A percentile compares a stretch with the other conserved stretches of the same genome.
Conservation (phyloP, 2,888 invertebrate genomes). For the Thereva unica region DNA sequence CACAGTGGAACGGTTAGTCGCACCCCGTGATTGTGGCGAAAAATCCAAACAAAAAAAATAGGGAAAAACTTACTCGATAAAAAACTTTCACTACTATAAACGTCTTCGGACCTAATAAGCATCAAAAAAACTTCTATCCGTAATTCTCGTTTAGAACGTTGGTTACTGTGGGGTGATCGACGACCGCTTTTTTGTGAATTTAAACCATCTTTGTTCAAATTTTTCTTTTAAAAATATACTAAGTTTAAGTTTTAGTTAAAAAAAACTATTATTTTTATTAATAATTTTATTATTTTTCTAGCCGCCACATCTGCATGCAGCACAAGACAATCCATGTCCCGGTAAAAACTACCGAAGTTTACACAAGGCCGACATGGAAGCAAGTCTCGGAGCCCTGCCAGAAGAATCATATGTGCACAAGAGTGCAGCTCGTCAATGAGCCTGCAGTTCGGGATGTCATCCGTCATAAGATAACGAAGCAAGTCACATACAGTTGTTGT, state of each 20-base stretch:
- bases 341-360: slow-evolving; percentile 61
- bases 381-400: slow-evolving; percentile 61
- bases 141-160: slow-evolving; percentile 18
- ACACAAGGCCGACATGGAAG: slow-evolving; percentile 62
- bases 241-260: neutral
- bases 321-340: slow-evolving; percentile 60
- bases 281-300: slow-evolving; percentile 47
- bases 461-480: slow-evolving; percentile 58
- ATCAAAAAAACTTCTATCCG: slow-evolving; percentile 14
- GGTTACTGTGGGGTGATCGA: slow-evolving; percentile 17
- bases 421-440: slow-evolving; percentile 63
- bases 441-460: slow-evolving; percentile 61
- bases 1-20: slow-evolving; percentile 29
- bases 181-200: slow-evolving; percentile 25
- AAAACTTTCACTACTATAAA: slow-evolving; percentile 13
- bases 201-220: neutral
- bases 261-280: neutral
- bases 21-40: slow-evolving; percentile 26
- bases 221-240: neutral
- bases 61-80: slow-evolving; percentile 1
- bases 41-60: slow-evolving; percentile 20
- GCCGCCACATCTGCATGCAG: slow-evolving; percentile 62
- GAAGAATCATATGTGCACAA: slow-evolving; percentile 61
- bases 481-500: slow-evolving; percentile 63
- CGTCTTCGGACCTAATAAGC: slow-evolving; percentile 13